phyloP scores from a whole-genome alignment of 2,113 vertebrate species.

The Otolemur garnettii region DNA sequence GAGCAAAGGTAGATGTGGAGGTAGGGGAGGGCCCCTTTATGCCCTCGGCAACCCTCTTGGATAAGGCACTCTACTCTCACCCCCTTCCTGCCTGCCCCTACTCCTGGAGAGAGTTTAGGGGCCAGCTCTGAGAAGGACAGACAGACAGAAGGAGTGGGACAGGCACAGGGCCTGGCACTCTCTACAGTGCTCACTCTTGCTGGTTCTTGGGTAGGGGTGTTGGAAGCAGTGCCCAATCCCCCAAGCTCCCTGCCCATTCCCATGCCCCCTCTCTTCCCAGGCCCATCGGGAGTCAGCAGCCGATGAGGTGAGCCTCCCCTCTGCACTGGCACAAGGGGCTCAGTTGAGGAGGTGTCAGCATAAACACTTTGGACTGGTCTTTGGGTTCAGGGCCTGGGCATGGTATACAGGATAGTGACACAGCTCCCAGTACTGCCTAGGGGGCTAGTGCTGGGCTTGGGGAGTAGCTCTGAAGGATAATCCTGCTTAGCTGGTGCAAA shows the following conservation, averaged over 20 bases:
- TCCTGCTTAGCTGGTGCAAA: neutral
- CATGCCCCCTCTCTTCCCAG: slow-evolving; percentile 49
- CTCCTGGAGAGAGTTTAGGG: slow-evolving; percentile 2
- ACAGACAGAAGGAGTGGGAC: neutral
- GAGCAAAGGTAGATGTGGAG: slow-evolving; percentile 82
- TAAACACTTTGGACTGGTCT: neutral
- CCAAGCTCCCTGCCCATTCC: neutral
- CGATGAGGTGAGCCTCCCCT: slow-evolving; percentile 61
- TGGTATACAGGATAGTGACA: neutral
- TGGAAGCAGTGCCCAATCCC: neutral
- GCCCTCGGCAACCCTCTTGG: neutral
- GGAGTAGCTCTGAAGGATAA: neutral
- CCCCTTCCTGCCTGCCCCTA: neutral
- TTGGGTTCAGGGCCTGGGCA: neutral
- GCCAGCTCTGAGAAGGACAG: slow-evolving; percentile 32
- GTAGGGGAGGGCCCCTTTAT: neutral
- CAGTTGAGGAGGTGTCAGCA: neutral
- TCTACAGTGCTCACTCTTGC: neutral
- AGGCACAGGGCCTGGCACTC: neutral
- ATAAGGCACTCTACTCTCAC: neutral
- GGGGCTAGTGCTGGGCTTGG: neutral
- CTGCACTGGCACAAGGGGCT: neutral
- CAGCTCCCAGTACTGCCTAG: neutral
- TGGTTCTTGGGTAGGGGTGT: neutral
- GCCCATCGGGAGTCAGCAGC: slow-evolving; percentile 9